Percentiles rank a stretch among this genome's conserved stretches.
Evolutionary conservation across 2,797 vertebrate genomes (phyloP).

Genomic region (Pangasius macronema): DNA sequence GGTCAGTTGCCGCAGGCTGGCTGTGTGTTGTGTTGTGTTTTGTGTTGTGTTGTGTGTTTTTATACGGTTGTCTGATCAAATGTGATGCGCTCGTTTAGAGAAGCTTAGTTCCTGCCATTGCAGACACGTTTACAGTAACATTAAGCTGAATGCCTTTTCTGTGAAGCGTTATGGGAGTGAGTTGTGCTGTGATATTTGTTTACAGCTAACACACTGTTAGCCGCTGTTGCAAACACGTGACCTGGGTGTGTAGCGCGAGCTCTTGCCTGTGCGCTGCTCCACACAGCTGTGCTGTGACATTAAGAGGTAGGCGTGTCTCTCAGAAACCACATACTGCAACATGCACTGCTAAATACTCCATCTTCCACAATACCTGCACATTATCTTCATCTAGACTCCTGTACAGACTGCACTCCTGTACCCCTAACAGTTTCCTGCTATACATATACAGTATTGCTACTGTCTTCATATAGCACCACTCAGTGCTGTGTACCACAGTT

Average conservation of each 20-base stretch:
- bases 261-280: not conserved
- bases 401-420: not conserved
- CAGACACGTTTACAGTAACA: not conserved
- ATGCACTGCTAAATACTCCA: not conserved
- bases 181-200: constrained; percentile 23
- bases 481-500: not conserved
- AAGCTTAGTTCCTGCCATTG: not conserved
- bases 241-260: constrained; percentile 1
- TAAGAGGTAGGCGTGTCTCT: constrained; percentile 22
- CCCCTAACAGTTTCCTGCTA: not conserved
- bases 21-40: not conserved
- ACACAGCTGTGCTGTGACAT: not conserved
- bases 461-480: not conserved
- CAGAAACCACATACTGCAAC: not conserved
- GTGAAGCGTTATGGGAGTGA: not conserved
- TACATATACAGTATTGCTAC: not conserved
- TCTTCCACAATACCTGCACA: not conserved
- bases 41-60: not conserved
- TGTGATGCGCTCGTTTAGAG: not conserved
- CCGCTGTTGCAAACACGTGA: constrained; percentile 14
- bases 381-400: not conserved
- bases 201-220: not conserved
- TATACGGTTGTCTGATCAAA: not conserved
- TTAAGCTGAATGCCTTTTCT: not conserved
- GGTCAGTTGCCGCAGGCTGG: not conserved